Evolutionary conservation across 1,140 invertebrate species (phyloP), one percentile per base, ranked within the genome.

Genomic region (Drosophila pandora): DNA sequence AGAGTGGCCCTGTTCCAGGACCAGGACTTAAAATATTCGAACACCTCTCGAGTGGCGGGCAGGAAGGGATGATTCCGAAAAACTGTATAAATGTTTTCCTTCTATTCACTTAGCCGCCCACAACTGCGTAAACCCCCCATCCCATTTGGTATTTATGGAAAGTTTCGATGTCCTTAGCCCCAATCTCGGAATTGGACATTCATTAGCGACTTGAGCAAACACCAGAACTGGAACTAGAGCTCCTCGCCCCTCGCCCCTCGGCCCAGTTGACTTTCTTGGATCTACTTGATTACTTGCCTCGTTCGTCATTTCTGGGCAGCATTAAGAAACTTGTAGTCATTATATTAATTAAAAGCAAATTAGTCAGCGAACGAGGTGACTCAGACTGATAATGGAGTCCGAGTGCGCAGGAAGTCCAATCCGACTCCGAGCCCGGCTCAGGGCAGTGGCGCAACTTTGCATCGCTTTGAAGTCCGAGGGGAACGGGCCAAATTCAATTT

Each of bases 291-390:
- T 87, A 48, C 49, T 28, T 54, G 23, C 70, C 58, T 73, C 52
- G 47, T 70, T 59, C 75, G 45, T 48, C 78, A 76, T 87, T 63
- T 69, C 62, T 43, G 6, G 41, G 74, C 58, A 82, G 77, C 88
- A 89, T 89, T 88, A 61, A 69, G 76, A 75, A 89, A 88, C 79
- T 88, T 83, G 63, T 59, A 88, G 84, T 88, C 83, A 88, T 88
- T 88, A 88, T 68, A 74, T 77, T 88, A 84, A 88, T 88, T 88
- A 88, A 88, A 88, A 83, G 84, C 78, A 83, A 89, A 88, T 89
- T 83, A 89, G 84, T 55, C 71, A 43, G 58, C 59, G 59, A 75
- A 61, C 58, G 70, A 65, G 61, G 62, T 77, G 58, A 59, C 8
- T 32, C 50, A 22, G 56, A 23, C 45, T 41, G 34, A 50, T 23